Conservation (phyloP, 92 coral and sea anemone species). For the Bergia puertoricense region DNA sequence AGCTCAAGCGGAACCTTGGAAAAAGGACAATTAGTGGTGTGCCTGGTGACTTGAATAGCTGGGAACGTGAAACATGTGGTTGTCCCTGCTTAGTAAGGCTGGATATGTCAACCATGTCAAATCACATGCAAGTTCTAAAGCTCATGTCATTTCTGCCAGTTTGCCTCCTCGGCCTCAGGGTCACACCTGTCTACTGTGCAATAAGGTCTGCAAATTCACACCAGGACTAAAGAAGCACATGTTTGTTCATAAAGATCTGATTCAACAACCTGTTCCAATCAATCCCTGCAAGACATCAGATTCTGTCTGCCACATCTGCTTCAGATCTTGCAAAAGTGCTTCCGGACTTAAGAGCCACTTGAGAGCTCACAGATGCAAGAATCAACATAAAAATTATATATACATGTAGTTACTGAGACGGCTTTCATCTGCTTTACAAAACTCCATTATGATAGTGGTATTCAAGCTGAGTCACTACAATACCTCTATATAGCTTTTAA, state of each 20-base stretch:
- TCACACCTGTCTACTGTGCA: constrained; percentile 8
- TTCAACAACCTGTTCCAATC: not conserved
- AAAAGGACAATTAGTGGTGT: constrained; percentile 1
- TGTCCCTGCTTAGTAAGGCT: not conserved
- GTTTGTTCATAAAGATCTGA: constrained; percentile 3
- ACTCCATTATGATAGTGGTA: too few species aligned
- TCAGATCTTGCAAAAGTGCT: constrained; percentile 5
- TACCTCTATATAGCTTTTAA: too few species aligned
- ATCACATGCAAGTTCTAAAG: not conserved
- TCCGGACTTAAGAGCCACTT: not conserved
- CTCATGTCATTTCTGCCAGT: not conserved
- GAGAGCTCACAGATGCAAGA: not conserved
- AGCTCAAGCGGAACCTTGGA: constrained; percentile 20
- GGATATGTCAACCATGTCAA: not conserved
- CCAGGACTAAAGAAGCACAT: constrained; percentile 2
- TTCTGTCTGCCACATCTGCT: not conserved
- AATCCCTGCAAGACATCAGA: not conserved
- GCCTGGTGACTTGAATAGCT: not conserved
- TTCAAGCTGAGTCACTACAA: too few species aligned
- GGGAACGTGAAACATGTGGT: not conserved
- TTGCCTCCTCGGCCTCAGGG: constrained; percentile 5
- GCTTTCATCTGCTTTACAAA: too few species aligned
- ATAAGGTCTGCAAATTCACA: not conserved
- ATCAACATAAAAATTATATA: not conserved
- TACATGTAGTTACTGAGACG: too few species aligned